Evolutionary conservation across 1,140 invertebrate genomes (phyloP).

Genomic region (Diachasmimorpha longicaudata): DNA sequence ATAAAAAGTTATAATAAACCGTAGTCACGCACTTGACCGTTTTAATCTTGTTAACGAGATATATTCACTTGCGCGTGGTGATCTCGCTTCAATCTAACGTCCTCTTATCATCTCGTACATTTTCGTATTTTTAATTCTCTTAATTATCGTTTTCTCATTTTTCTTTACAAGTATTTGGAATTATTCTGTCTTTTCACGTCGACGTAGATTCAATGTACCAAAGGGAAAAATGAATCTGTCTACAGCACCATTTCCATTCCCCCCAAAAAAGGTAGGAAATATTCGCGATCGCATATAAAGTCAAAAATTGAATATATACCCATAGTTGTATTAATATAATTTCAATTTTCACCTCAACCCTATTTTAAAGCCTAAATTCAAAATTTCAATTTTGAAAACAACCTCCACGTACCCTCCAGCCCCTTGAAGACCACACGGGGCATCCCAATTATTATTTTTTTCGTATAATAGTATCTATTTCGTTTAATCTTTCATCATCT

Average conservation of each 20-base stretch:
- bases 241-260: constrained; percentile 36
- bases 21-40: neutral
- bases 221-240: constrained; percentile 27
- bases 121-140: neutral
- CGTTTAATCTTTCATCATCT: neutral
- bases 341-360: neutral
- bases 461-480: constrained; percentile 12
- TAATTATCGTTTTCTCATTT: neutral
- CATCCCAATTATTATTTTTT: neutral
- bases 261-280: constrained; percentile 19
- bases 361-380: neutral
- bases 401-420: constrained; percentile 14
- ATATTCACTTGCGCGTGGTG: too few species aligned
- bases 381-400: neutral
- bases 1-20: neutral
- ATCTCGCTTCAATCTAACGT: neutral
- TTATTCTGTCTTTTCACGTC: constrained; percentile 14
- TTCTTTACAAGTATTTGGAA: constrained; percentile 1
- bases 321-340: neutral
- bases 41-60: neutral
- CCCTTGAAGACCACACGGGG: constrained; percentile 20
- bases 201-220: constrained; percentile 22
- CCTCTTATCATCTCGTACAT: neutral
- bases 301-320: constrained; percentile 7
- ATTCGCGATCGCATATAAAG: neutral